phyloP scores from a whole-genome alignment of 2,888 invertebrate genomes.

The Drosophila macrothrix region DNA sequence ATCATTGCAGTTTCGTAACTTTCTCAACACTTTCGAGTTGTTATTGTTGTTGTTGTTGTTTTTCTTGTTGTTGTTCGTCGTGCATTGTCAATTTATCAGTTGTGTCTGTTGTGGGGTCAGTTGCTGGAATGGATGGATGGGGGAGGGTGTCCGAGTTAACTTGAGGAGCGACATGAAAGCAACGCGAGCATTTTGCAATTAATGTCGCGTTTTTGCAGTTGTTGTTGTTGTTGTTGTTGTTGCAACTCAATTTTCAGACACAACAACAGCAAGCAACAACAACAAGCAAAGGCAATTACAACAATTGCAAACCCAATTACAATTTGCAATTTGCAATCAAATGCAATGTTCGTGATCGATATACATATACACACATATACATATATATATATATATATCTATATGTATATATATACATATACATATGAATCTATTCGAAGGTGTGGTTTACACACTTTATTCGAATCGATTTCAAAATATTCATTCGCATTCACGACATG shows the following conservation, averaged over 20 bases:
- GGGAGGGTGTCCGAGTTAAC: constrained; percentile 1
- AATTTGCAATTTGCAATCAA: constrained; percentile 67
- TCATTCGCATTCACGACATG: constrained; percentile 59
- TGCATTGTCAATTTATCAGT: constrained; percentile 63
- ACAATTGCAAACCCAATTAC: constrained; percentile 63
- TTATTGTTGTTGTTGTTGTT: constrained; percentile 28
- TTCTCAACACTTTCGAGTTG: constrained; percentile 50
- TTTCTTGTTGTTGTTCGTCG: constrained; percentile 44
- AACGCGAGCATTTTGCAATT: constrained; percentile 67
- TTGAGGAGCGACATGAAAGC: constrained; percentile 58
- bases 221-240: constrained; percentile 28
- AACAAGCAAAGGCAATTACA: constrained; percentile 56
- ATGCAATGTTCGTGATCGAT: constrained; percentile 69
- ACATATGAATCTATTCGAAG: constrained; percentile 28
- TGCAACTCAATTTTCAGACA: constrained; percentile 40
- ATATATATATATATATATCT: constrained; percentile 12
- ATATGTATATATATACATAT: too few relatives aligned
- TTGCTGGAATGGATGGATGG: background rate
- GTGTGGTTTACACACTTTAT: constrained; percentile 60
- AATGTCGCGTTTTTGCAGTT: constrained; percentile 40
- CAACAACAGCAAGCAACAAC: constrained; percentile 37
- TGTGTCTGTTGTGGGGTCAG: background rate
- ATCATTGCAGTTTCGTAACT: constrained; percentile 53
- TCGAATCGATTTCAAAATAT: constrained; percentile 62
- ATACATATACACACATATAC: constrained; percentile 21